Percentiles rank a stretch among this genome's conserved stretches.
phyloP scores from a whole-genome alignment of 2,113 vertebrate species.

The Esox niger region DNA sequence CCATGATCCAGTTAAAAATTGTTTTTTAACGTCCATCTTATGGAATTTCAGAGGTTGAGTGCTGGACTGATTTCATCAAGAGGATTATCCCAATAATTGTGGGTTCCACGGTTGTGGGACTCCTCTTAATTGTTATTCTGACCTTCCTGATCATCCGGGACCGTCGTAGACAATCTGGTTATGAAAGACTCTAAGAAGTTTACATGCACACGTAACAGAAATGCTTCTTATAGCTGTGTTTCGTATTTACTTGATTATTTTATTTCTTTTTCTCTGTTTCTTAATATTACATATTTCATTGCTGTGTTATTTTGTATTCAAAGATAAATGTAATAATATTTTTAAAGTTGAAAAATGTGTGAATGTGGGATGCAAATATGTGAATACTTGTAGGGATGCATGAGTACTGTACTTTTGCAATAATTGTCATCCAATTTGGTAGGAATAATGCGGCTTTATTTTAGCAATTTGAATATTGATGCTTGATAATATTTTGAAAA shows the following conservation, averaged over 20 bases:
- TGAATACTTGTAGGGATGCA: too few relatives aligned
- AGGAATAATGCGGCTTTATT: too few relatives aligned
- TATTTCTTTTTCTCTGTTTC: not conserved
- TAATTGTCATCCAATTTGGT: too few relatives aligned
- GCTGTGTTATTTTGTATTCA: not conserved
- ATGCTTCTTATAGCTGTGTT: not conserved
- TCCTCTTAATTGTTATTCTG: constrained; percentile 70
- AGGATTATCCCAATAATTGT: constrained; percentile 68
- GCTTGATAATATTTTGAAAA: too few relatives aligned
- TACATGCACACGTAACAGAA: not conserved
- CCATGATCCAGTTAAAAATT: too few relatives aligned
- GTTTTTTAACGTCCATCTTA: not conserved
- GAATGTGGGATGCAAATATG: too few relatives aligned
- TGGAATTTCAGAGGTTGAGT: constrained; percentile 81
- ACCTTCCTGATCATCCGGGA: constrained; percentile 75
- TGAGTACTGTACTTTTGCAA: too few relatives aligned
- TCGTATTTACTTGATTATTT: not conserved
- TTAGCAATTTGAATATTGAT: too few relatives aligned
- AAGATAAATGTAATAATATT: not conserved
- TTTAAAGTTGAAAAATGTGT: not conserved
- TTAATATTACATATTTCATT: too few relatives aligned
- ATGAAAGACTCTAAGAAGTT: constrained; percentile 62
- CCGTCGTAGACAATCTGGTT: constrained; percentile 62
- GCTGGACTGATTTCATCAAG: constrained; percentile 76
- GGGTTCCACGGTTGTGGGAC: constrained; percentile 63